Conservation (phyloP, 2,797 vertebrate species). For the Hoplostethus mediterraneus region DNA sequence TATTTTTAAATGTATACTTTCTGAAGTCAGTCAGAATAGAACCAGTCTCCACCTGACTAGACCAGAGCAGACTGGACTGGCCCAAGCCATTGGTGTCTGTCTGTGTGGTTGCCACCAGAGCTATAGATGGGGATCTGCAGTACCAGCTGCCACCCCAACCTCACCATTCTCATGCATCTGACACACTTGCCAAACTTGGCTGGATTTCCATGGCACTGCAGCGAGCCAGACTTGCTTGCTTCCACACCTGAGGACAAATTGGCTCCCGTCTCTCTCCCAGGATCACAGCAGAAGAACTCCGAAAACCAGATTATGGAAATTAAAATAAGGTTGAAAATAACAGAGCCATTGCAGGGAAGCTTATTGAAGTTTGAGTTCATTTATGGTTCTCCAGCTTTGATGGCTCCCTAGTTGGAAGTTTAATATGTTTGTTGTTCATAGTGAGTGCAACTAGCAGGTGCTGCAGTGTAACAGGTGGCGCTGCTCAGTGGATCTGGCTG, state of each 20-base stretch:
- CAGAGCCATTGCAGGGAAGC: background rate
- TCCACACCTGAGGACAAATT: background rate
- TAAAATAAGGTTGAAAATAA: background rate
- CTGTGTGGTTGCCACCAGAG: background rate
- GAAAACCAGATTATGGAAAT: conserved; percentile 2
- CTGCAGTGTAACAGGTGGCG: conserved; percentile 26
- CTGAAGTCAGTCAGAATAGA: background rate
- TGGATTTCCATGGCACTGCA: background rate
- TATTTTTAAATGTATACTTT: background rate
- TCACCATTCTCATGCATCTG: background rate
- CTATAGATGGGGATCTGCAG: background rate
- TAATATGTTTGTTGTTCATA: background rate
- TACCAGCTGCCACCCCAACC: background rate
- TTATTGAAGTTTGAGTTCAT: background rate
- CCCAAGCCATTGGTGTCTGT: background rate
- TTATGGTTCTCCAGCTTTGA: background rate
- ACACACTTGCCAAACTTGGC: background rate
- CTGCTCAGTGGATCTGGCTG: conserved; percentile 26
- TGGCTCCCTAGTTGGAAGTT: conserved; percentile 1
- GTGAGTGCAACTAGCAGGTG: background rate
- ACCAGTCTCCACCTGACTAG: background rate
- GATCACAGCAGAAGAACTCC: conserved; percentile 7
- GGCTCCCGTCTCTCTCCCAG: background rate
- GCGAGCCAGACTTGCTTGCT: background rate
- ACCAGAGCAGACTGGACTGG: background rate